Evolutionary conservation across 2,888 invertebrate genomes (phyloP), one percentile per base, ranked within the genome.

Genomic region (Drosophila aldrichi): DNA sequence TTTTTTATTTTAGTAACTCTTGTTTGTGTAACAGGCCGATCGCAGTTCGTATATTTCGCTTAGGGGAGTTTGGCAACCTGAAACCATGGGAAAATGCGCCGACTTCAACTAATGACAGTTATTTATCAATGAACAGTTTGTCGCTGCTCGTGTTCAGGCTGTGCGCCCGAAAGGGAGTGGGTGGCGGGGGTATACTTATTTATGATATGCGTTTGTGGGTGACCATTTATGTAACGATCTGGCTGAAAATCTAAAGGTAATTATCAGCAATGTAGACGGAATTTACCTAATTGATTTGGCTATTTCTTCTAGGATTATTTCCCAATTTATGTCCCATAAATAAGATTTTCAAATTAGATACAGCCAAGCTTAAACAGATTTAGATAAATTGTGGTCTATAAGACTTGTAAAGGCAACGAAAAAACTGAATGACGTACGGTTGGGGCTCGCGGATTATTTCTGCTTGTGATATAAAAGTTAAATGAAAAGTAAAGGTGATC

Each of bases 81-180:
- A 56, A 54, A 44, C 66, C 79, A 75, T 78, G 79, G 79, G 81
- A 83, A 74, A 74, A 66, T 57, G 51, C 63, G 41, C 58, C 59
- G 61, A 56, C 57, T 49, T 49, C 43, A 51, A 55, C 73, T 85
- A 86, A 86, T 86, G 83, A 78, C 75, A 81, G 78, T 86, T 81
- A 88, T 86, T 86, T 78, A 82, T 86, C 88, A 86, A 80, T 85
- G 74, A 70, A 63, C 59, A 63, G 64, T 70, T 67, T 66, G 51
- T 68, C 36, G 55, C 40, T 29, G 59, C 20, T 36, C 59, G 20
- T 51, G 49, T 20, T 44, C 22, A 64, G 56, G 25, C 64, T 38
- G 34, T 62, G 4, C 12, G 8, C 6, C 12, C 29, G 52, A 16
- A 22, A 22, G n/a, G n/a, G 14, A 12, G 20, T 10, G 44, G 25